phyloP scores from a whole-genome alignment of 23 tunicate species.

The Aplidium turbinatum region DNA sequence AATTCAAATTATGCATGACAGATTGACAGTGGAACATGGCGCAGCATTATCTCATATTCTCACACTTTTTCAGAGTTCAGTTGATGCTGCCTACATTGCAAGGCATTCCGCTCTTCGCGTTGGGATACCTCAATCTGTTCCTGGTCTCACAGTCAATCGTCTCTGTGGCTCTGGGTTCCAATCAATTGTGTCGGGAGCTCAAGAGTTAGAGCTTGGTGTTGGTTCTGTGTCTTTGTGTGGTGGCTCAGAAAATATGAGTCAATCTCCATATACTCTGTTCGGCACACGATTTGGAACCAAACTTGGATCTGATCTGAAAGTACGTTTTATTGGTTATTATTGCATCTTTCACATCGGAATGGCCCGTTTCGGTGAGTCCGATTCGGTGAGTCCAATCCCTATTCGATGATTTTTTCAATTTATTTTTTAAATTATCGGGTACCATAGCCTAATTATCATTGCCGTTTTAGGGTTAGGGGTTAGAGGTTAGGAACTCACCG shows the following conservation, averaged over 20 bases:
- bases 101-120: slow-evolving; percentile 87
- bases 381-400: too few relatives aligned
- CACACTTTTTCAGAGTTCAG: slow-evolving; percentile 68
- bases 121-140: slow-evolving; percentile 68
- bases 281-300: slow-evolving; percentile 91
- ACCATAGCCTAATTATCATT: too few relatives aligned
- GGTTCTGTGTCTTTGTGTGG: slow-evolving; percentile 88
- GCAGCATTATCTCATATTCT: too few relatives aligned
- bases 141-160: slow-evolving; percentile 93
- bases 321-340: slow-evolving; percentile 2
- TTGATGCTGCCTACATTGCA: slow-evolving; percentile 98
- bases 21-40: too few relatives aligned
- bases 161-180: slow-evolving; percentile 99
- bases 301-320: slow-evolving; percentile 91
- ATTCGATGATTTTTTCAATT: too few relatives aligned
- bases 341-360: too few relatives aligned
- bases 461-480: too few relatives aligned
- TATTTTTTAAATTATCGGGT: too few relatives aligned
- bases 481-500: too few relatives aligned
- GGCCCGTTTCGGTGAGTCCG: too few relatives aligned
- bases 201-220: slow-evolving; percentile 93
- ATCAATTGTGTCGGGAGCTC: slow-evolving; percentile 77
- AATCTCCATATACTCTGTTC: slow-evolving; percentile 83
- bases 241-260: slow-evolving; percentile 97
- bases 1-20: too few relatives aligned